These are phyloP conservation scores for Sebastes goodei DNA, from an alignment of 2,797 vertebrate genomes.

Conservation along the genomic window DNA sequence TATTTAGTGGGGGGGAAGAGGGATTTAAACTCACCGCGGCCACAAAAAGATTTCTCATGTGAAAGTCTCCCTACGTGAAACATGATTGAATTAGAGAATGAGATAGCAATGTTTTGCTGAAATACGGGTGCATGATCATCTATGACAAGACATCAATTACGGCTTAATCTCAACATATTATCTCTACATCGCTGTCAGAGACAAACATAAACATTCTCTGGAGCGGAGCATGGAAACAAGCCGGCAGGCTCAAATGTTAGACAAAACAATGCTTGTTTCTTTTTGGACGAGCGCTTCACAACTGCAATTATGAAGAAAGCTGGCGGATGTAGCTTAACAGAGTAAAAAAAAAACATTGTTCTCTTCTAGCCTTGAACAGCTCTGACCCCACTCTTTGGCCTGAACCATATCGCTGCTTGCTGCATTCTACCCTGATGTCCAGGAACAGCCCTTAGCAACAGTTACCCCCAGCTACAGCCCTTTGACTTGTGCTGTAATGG, in stretches of 20 bases:
- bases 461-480: constrained; percentile 81
- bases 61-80: constrained; percentile 63
- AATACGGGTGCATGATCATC: constrained; percentile 47
- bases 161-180: constrained; percentile 40
- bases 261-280: constrained; percentile 57
- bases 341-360: constrained; percentile 41
- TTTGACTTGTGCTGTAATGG: constrained; percentile 80
- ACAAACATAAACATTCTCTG: constrained; percentile 59
- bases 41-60: constrained; percentile 74
- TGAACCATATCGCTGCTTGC: constrained; percentile 43
- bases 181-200: constrained; percentile 43
- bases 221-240: constrained; percentile 48
- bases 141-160: constrained; percentile 55
- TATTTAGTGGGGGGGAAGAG: constrained; percentile 46
- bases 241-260: constrained; percentile 24
- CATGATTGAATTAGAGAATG: constrained; percentile 50
- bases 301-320: constrained; percentile 33
- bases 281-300: constrained; percentile 36
- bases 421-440: constrained; percentile 75
- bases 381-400: constrained; percentile 52
- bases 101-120: constrained; percentile 48
- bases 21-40: constrained; percentile 58
- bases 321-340: constrained; percentile 46
- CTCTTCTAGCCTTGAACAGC: constrained; percentile 37
- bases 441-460: constrained; percentile 80